Base-by-base conservation (phyloP, 2,888 invertebrate genomes). In the Sceliomorpha sp. region DNA sequence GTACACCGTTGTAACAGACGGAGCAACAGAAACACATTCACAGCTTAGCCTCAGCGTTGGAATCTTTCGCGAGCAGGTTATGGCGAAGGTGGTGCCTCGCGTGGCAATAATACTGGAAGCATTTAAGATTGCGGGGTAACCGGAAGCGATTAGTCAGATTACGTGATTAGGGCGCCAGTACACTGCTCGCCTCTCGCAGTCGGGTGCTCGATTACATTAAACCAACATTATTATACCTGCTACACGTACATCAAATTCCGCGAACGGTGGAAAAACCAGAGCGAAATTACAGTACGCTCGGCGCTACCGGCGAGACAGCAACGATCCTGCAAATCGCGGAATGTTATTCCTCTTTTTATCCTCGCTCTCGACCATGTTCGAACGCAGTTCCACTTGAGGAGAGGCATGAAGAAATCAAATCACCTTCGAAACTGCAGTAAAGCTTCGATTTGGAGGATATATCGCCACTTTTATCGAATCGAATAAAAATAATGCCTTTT, bases 121-220 rank as follows among this genome's bases (percentile, higher is more conserved):
- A 74, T 53, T 59, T 53, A 13, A 40, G 24, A 51, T 58, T 53
- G 47, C 58, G 51, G 66, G 66, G 72, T 79, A 81, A 85, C 83
- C 84, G 85, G 85, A 84, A 85, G 79, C 84, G 82, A 85, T 84
- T 81, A 84, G 82, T 76, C 79, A 77, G 83, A 84, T 84, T 83
- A 81, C 81, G 81, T 80, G 83, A 84, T 83, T 79, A 79, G 73
- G 75, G 76, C 58, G 51, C 51, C 47, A 40, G 40, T 32, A 39
- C 45, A 31, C 51, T 40, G 40, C 15, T 20, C n/a, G 40, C 15
- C 15, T 15, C 47, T 59, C 31, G 59, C 34, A 66, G 66, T 59
- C 14, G 31, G 62, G 42, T 40, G 3, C 42, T 55, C 53, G 53
- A 58, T 58, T 58, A 37, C 58, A 59, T 66, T 59, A 66, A 59